These are phyloP conservation scores for Zaprionus africanus DNA, from an alignment of 1,140 invertebrate species.

Conservation along the genomic window DNA sequence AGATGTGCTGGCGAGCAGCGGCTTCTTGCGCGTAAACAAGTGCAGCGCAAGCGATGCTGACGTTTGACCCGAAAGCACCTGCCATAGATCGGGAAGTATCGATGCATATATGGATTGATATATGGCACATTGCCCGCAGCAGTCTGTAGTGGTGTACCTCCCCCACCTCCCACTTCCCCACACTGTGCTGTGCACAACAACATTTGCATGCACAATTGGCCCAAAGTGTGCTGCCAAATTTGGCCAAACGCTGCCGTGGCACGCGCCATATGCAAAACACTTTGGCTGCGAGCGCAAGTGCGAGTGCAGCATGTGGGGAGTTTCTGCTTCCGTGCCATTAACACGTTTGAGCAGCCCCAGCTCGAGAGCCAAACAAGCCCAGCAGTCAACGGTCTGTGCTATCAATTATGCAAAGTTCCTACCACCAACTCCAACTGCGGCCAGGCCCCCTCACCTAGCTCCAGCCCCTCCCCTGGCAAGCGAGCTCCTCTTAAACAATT, in stretches of 20 bases:
- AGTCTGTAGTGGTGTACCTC: not conserved
- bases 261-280: constrained; percentile 76
- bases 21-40: constrained; percentile 19
- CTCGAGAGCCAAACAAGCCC: constrained; percentile 26
- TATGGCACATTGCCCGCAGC: constrained; percentile 47
- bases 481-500: constrained; percentile 29
- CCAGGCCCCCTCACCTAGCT: not conserved
- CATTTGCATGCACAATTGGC: constrained; percentile 64
- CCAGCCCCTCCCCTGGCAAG: not conserved
- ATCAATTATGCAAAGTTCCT: constrained; percentile 80
- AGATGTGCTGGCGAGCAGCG: constrained; percentile 62
- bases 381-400: constrained; percentile 50
- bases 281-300: constrained; percentile 17
- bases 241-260: constrained; percentile 68
- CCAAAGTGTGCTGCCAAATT: constrained; percentile 61
- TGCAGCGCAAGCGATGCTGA: constrained; percentile 32
- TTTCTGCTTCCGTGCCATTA: constrained; percentile 76
- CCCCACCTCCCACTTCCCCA: constrained; percentile 12
- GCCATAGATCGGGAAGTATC: constrained; percentile 48
- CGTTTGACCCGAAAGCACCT: constrained; percentile 74
- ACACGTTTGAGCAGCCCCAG: constrained; percentile 58
- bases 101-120: constrained; percentile 52
- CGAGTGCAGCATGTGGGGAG: constrained; percentile 29
- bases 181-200: constrained; percentile 31
- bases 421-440: constrained; percentile 27